Evolutionary conservation across 2,888 invertebrate genomes (phyloP).

Genomic region (Poecilus cupreus): DNA sequence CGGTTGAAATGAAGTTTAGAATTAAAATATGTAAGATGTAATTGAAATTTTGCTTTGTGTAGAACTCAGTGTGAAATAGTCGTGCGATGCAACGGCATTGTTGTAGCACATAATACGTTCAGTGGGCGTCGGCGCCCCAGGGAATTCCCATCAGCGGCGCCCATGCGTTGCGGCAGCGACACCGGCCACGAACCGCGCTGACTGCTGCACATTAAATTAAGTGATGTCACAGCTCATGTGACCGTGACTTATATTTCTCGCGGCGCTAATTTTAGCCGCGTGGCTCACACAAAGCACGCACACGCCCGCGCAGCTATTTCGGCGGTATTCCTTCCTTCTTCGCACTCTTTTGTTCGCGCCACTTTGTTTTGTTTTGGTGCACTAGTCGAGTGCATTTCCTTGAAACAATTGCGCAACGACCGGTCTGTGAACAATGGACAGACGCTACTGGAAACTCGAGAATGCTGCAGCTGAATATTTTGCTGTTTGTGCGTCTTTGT

Average conservation of each 20-base stretch:
- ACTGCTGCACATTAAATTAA: slow-evolving; percentile 47
- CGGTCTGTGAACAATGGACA: slow-evolving; percentile 2
- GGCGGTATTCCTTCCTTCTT: neutral
- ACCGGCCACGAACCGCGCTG: too few relatives aligned
- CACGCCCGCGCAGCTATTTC: neutral
- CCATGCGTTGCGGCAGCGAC: slow-evolving; percentile 6
- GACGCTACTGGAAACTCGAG: neutral
- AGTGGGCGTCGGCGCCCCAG: neutral
- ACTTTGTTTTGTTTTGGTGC: slow-evolving; percentile 31
- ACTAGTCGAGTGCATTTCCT: slow-evolving; percentile 44
- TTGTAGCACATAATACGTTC: neutral
- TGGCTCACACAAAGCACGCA: neutral
- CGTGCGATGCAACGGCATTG: too few relatives aligned
- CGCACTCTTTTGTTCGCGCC: neutral
- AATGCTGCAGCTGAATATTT: neutral
- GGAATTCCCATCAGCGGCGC: slow-evolving; percentile 20
- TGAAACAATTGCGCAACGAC: slow-evolving; percentile 39
- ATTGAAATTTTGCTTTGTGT: neutral
- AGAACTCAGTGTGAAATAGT: too few relatives aligned
- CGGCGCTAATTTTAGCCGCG: slow-evolving; percentile 48
- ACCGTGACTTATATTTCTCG: slow-evolving; percentile 54
- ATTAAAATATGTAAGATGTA: neutral
- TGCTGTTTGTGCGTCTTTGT: neutral
- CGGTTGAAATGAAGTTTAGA: too few relatives aligned
- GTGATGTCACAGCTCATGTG: slow-evolving; percentile 54